A percentile compares a stretch with the other conserved stretches of the same genome.
phyloP scores from a whole-genome alignment of 2,888 invertebrate species.

The Caenorhabditis japonica region DNA sequence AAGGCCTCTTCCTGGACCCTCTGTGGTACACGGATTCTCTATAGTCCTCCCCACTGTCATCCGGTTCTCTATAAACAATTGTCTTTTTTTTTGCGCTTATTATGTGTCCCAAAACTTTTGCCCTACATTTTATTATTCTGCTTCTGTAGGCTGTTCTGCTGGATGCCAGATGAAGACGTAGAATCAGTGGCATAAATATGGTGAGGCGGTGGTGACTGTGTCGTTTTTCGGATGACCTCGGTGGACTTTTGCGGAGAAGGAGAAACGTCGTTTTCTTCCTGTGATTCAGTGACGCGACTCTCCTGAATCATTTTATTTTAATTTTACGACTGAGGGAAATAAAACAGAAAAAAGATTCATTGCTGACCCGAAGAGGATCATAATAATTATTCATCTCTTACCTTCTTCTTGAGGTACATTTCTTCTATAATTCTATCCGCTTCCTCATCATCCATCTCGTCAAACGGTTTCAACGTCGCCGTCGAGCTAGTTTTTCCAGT shows the following conservation, averaged over 20 bases:
- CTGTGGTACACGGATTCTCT: conserved; percentile 24
- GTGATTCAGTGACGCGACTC: conserved; percentile 38
- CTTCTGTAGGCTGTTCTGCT: conserved; percentile 11
- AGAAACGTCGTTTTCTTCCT: no score
- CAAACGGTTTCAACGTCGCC: conserved; percentile 27
- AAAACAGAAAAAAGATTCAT: no score
- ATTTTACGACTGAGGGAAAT: neutral
- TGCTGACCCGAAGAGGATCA: no score
- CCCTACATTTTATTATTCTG: conserved; percentile 35
- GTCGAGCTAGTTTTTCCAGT: conserved; percentile 8
- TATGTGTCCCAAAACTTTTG: neutral
- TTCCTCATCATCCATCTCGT: conserved; percentile 51
- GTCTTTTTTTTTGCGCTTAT: neutral
- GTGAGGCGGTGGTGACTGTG: conserved; percentile 2
- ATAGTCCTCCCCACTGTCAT: conserved; percentile 36
- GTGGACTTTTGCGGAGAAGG: conserved; percentile 6
- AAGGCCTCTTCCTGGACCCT: conserved; percentile 36
- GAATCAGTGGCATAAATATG: conserved; percentile 18
- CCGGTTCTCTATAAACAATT: conserved; percentile 7
- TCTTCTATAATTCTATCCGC: conserved; percentile 51
- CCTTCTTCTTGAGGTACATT: conserved; percentile 52
- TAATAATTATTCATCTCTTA: no score
- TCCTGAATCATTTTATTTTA: conserved; percentile 16
- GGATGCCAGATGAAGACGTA: conserved; percentile 30
- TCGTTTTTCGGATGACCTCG: conserved; percentile 2